A percentile compares a stretch with the other conserved stretches of the same genome.
Evolutionary conservation across 2,113 vertebrate genomes (phyloP).

Genomic region (Clupea harengus): DNA sequence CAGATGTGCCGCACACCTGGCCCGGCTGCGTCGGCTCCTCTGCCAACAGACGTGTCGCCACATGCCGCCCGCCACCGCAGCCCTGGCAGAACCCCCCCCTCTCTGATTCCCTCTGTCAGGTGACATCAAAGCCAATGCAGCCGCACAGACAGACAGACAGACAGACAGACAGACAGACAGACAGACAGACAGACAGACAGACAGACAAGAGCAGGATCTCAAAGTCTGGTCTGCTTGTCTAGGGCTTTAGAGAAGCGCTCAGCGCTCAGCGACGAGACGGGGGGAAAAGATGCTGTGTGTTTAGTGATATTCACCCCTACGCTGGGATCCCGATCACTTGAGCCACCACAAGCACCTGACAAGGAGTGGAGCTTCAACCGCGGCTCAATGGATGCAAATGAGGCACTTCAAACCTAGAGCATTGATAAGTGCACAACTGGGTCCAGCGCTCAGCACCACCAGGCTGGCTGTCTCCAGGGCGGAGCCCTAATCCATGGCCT

Average conservation of each 20-base stretch:
- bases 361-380: not conserved
- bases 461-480: not conserved
- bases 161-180: not conserved
- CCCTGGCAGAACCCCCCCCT: slow-evolving; percentile 28
- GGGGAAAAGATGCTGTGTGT: not conserved
- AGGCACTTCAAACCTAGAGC: not conserved
- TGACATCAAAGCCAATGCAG: slow-evolving; percentile 40
- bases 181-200: too few species aligned
- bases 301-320: not conserved
- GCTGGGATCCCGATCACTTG: not conserved
- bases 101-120: slow-evolving; percentile 41
- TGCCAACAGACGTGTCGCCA: not conserved
- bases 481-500: not conserved
- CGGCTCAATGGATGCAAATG: not conserved
- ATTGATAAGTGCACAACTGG: not conserved
- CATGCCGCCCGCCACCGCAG: slow-evolving; percentile 16
- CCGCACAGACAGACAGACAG: not conserved
- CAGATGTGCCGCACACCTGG: not conserved
- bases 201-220: not conserved
- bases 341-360: not conserved
- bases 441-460: not conserved
- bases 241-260: not conserved
- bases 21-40: not conserved
- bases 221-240: not conserved
- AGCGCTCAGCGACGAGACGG: not conserved